phyloP scores from a whole-genome alignment of 2,888 invertebrate genomes.

The Acleris laterana region DNA sequence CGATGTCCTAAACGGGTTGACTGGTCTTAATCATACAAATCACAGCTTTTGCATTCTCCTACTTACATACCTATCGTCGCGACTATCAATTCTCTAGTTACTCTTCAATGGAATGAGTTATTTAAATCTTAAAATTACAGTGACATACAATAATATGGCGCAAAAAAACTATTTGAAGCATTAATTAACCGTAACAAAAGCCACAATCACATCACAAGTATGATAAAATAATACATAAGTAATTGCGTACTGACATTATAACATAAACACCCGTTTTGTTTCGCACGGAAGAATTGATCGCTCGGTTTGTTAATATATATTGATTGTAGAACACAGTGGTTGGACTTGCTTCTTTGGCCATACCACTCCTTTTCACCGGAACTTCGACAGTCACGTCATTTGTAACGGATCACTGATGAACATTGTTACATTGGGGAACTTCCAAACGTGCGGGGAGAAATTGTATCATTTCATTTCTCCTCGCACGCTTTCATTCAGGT shows the following conservation, averaged over 20 bases:
- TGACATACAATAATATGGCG: constrained; percentile 74
- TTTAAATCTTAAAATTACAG: constrained; percentile 60
- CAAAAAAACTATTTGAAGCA: constrained; percentile 49
- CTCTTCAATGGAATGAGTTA: constrained; percentile 75
- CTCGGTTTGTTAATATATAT: constrained; percentile 3
- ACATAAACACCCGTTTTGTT: constrained; percentile 32
- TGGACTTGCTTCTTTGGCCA: background rate
- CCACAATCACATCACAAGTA: constrained; percentile 19
- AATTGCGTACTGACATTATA: constrained; percentile 30
- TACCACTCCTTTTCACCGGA: background rate
- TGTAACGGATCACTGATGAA: background rate
- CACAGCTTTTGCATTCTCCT: constrained; percentile 83
- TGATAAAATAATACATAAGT: constrained; percentile 19
- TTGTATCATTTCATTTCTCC: too few relatives aligned
- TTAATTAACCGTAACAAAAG: constrained; percentile 39
- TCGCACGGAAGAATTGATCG: constrained; percentile 19
- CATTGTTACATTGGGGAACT: background rate
- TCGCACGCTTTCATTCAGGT: too few relatives aligned
- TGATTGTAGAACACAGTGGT: background rate
- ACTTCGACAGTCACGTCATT: background rate
- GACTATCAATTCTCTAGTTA: constrained; percentile 73
- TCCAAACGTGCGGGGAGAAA: background rate
- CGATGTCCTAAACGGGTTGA: constrained; percentile 84
- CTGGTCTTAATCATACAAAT: constrained; percentile 84
- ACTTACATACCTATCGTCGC: constrained; percentile 74